Percentiles rank a stretch among this genome's conserved stretches.
phyloP scores from a whole-genome alignment of 2,888 invertebrate genomes.

The Watsonalla cultraria region DNA sequence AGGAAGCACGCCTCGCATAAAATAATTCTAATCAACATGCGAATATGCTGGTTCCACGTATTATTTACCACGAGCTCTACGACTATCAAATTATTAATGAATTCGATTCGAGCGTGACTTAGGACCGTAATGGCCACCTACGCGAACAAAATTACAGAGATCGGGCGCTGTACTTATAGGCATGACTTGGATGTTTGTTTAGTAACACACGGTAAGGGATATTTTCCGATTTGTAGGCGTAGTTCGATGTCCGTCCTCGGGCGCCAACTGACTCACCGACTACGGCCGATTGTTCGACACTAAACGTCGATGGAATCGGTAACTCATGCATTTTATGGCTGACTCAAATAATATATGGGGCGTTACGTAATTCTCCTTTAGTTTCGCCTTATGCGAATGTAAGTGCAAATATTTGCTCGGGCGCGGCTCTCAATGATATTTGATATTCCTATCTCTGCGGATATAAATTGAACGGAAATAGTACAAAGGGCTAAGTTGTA shows the following conservation, averaged over 20 bases:
- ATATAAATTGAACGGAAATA: slow-evolving; percentile 15
- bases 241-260: slow-evolving; percentile 55
- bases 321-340: slow-evolving; percentile 70
- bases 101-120: slow-evolving; percentile 40
- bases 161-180: slow-evolving; percentile 13
- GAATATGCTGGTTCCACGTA: slow-evolving; percentile 42
- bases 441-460: slow-evolving; percentile 16
- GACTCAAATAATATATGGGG: slow-evolving; percentile 70
- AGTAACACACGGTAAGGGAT: slow-evolving; percentile 52
- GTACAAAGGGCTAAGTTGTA: slow-evolving; percentile 14
- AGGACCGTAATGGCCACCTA: slow-evolving; percentile 32
- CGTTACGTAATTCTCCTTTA: slow-evolving; percentile 64
- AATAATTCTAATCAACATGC: slow-evolving; percentile 58
- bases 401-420: slow-evolving; percentile 46
- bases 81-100: slow-evolving; percentile 36
- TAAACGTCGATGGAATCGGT: slow-evolving; percentile 72
- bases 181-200: slow-evolving; percentile 33
- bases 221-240: slow-evolving; percentile 61
- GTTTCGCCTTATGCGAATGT: slow-evolving; percentile 48
- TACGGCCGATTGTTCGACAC: slow-evolving; percentile 64
- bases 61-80: slow-evolving; percentile 32
- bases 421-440: slow-evolving; percentile 19
- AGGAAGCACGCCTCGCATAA: slow-evolving; percentile 49
- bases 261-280: slow-evolving; percentile 68
- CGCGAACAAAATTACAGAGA: slow-evolving; percentile 15